Percentiles rank a stretch among this genome's conserved stretches.
phyloP scores from a whole-genome alignment of 2,888 invertebrate species.

The Agonopterix arenella region DNA sequence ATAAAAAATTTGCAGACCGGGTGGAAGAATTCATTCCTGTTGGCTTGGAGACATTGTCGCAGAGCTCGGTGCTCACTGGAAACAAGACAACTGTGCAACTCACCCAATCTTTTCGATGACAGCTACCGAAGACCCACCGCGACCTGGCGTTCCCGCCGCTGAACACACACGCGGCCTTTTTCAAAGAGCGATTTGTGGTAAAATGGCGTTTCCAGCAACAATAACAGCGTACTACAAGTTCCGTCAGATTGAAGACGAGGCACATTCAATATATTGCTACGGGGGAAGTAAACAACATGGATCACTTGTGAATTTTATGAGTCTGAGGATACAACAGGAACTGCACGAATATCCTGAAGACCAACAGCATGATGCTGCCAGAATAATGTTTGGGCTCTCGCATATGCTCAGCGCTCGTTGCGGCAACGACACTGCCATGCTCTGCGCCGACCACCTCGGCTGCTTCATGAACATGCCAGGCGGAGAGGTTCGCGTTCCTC shows the following conservation, averaged over 20 bases:
- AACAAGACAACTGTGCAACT: slow-evolving; percentile 62
- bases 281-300: slow-evolving; percentile 79
- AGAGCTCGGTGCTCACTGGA: slow-evolving; percentile 85
- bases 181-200: slow-evolving; percentile 79
- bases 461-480: slow-evolving; percentile 77
- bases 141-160: slow-evolving; percentile 66
- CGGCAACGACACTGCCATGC: slow-evolving; percentile 78
- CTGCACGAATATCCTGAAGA: slow-evolving; percentile 80
- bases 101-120: slow-evolving; percentile 80
- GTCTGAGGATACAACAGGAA: slow-evolving; percentile 81
- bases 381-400: slow-evolving; percentile 80
- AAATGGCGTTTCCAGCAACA: slow-evolving; percentile 77
- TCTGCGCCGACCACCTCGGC: slow-evolving; percentile 53
- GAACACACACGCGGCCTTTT: slow-evolving; percentile 76
- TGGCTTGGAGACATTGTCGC: slow-evolving; percentile 86
- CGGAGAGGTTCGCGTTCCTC: slow-evolving; percentile 76
- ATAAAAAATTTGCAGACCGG: slow-evolving; percentile 75
- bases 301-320: slow-evolving; percentile 80
- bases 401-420: slow-evolving; percentile 79
- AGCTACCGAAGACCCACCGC: slow-evolving; percentile 78
- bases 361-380: slow-evolving; percentile 80
- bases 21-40: slow-evolving; percentile 85
- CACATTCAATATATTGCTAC: slow-evolving; percentile 77
- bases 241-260: slow-evolving; percentile 81
- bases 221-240: slow-evolving; percentile 80